phyloP scores from a whole-genome alignment of 1,140 invertebrate species.

The Calephelis virginiensis region DNA sequence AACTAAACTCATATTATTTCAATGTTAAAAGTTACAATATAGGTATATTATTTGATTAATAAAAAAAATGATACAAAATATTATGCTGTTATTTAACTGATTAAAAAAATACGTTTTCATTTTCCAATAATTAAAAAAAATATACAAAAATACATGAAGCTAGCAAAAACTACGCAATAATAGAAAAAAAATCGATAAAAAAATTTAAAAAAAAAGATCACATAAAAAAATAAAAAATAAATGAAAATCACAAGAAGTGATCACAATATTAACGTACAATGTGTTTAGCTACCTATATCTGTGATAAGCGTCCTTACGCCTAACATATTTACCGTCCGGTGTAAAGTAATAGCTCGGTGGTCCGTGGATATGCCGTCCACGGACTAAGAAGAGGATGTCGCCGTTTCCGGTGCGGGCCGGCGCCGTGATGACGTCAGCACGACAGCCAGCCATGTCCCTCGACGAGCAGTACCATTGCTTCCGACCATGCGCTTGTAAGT shows the following conservation, averaged over 20 bases:
- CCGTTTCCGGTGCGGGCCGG: slow-evolving; percentile 48
- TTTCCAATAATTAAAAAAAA: background rate
- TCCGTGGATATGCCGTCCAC: slow-evolving; percentile 63
- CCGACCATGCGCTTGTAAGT: slow-evolving; percentile 63
- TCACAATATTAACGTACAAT: background rate
- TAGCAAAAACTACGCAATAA: no score
- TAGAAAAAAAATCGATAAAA: background rate
- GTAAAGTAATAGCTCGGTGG: slow-evolving; percentile 70
- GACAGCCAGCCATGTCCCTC: slow-evolving; percentile 66
- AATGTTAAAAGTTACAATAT: background rate
- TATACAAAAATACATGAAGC: no score
- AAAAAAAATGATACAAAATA: no score
- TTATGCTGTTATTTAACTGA: no score
- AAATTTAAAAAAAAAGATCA: slow-evolving; percentile 6
- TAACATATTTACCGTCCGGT: slow-evolving; percentile 68
- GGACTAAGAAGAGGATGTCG: slow-evolving; percentile 62
- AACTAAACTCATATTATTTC: slow-evolving; percentile 1
- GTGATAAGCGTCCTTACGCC: slow-evolving; percentile 66
- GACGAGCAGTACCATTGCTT: slow-evolving; percentile 76
- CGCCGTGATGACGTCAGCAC: slow-evolving; percentile 70
- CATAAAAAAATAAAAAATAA: background rate
- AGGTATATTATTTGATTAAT: no score
- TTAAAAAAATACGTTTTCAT: background rate
- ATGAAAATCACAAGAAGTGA: background rate
- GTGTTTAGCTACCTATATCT: slow-evolving; percentile 56